Evolutionary conservation across 37 sponge, comb jelly and placozoan genomes (phyloP).

Genomic region (Dysidea cf. avara): DNA sequence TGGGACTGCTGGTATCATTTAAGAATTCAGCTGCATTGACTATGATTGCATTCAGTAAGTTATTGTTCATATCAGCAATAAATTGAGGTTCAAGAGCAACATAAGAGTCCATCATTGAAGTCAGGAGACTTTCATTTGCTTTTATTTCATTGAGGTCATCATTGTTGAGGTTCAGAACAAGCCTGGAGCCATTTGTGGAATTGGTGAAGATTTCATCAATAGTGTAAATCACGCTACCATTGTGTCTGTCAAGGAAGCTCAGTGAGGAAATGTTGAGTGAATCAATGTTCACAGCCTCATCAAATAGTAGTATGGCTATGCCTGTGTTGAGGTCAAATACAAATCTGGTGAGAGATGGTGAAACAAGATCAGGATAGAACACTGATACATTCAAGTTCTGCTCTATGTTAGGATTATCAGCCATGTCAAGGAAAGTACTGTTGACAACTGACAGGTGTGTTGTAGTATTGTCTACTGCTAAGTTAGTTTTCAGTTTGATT

Average conservation of each 20-base stretch:
- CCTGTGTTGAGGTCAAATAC: slow-evolving; percentile 78
- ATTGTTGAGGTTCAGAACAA: slow-evolving; percentile 41
- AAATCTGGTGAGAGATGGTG: slow-evolving; percentile 50
- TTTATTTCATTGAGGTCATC: slow-evolving; percentile 86
- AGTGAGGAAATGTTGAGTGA: slow-evolving; percentile 51
- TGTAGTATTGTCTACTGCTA: slow-evolving; percentile 45
- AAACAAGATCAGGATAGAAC: slow-evolving; percentile 47
- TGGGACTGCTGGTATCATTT: slow-evolving; percentile 66
- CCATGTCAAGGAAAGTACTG: slow-evolving; percentile 68
- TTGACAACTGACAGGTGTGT: slow-evolving; percentile 36
- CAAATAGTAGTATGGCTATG: slow-evolving; percentile 50
- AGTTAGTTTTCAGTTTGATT: slow-evolving; percentile 72
- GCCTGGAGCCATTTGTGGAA: slow-evolving; percentile 58
- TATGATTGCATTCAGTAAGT: slow-evolving; percentile 35
- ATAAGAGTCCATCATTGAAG: slow-evolving; percentile 50
- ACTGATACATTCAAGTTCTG: slow-evolving; percentile 26
- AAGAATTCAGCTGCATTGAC: slow-evolving; percentile 40
- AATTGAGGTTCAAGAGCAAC: slow-evolving; percentile 50
- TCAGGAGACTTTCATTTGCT: slow-evolving; percentile 63
- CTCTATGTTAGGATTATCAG: slow-evolving; percentile 26
- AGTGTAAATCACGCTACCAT: slow-evolving; percentile 43
- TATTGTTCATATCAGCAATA: slow-evolving; percentile 72
- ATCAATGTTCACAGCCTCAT: slow-evolving; percentile 63
- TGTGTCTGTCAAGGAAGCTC: slow-evolving; percentile 46
- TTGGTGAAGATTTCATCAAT: slow-evolving; percentile 42